Conservation (phyloP, 2,113 vertebrate genomes). For the Astur gentilis region DNA sequence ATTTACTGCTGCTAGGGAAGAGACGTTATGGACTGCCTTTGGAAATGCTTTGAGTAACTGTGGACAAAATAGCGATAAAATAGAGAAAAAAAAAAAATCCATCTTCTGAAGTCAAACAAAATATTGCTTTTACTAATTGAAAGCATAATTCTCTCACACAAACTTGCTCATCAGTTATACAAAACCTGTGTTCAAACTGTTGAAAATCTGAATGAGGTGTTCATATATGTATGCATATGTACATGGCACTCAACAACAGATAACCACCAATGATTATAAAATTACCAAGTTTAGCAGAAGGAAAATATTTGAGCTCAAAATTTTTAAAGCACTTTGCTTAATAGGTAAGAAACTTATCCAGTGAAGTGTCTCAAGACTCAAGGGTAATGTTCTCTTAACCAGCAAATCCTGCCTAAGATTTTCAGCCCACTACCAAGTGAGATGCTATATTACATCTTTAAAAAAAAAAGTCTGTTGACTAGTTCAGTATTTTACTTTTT, state of each 20-base stretch:
- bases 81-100: not conserved
- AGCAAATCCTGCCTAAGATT: not conserved
- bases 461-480: not conserved
- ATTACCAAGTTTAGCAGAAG: not conserved
- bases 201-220: not conserved
- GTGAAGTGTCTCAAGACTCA: not conserved
- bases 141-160: not conserved
- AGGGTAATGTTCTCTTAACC: not conserved
- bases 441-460: not conserved
- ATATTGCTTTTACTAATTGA: not conserved
- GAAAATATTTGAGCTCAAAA: not conserved
- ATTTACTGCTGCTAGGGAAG: not conserved
- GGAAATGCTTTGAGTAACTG: not conserved
- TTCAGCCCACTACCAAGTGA: fast-evolving
- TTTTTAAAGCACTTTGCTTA: not conserved
- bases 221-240: not conserved
- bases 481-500: not conserved
- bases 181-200: not conserved
- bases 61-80: not conserved
- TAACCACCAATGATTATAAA: not conserved
- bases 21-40: not conserved
- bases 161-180: not conserved
- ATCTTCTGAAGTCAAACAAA: not conserved
- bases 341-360: not conserved
- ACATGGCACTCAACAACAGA: not conserved